phyloP scores from a whole-genome alignment of 2,113 vertebrate genomes.

The Crotalus tigris region DNA sequence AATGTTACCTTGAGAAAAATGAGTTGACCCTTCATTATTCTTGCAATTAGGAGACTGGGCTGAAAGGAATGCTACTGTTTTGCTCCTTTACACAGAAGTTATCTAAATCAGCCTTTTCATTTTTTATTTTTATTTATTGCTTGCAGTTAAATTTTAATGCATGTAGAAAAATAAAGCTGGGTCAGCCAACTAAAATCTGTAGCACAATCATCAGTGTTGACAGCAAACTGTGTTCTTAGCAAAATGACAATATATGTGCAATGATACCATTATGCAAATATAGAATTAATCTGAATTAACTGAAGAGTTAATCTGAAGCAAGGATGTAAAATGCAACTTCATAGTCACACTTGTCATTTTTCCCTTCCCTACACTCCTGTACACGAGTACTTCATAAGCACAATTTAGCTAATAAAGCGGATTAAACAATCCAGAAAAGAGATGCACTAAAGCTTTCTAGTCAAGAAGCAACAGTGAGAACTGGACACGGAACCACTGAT shows the following conservation, averaged over 20 bases:
- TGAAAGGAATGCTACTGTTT: not conserved
- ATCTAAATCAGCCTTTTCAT: not conserved
- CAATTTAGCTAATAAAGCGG: not conserved
- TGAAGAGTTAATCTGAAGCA: not conserved
- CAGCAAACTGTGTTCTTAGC: not conserved
- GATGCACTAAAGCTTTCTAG: not conserved
- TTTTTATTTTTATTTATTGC: not conserved
- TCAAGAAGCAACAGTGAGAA: no score
- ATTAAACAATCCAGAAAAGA: not conserved
- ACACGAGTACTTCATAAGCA: not conserved
- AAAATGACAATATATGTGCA: not conserved
- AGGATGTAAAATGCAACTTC: not conserved
- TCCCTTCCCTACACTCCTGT: not conserved
- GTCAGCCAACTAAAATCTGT: not conserved
- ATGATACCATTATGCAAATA: not conserved
- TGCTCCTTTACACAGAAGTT: not conserved
- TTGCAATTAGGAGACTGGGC: not conserved
- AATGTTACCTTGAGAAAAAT: not conserved
- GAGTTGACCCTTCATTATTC: not conserved
- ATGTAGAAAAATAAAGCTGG: not conserved
- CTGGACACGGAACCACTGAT: no score
- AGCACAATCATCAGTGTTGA: not conserved
- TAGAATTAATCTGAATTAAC: not conserved
- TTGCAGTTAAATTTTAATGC: not conserved
- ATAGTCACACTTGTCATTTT: not conserved